phyloP scores from a whole-genome alignment of 2,797 vertebrate genomes.

The Corythornis leucogaster region DNA sequence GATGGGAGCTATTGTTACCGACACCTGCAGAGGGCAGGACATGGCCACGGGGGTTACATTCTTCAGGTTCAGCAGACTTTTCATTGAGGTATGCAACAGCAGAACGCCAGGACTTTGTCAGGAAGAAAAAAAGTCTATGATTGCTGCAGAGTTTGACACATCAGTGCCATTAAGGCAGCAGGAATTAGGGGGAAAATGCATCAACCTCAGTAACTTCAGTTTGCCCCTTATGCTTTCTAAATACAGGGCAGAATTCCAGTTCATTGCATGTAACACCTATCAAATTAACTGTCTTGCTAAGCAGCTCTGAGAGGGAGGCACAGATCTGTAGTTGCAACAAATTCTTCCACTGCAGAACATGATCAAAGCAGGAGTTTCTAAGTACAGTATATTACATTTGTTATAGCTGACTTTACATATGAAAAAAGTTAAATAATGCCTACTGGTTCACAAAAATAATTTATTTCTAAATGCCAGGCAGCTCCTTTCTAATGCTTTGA shows the following conservation, averaged over 20 bases:
- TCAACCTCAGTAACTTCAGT: background rate
- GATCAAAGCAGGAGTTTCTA: background rate
- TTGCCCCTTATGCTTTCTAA: background rate
- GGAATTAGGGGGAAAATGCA: background rate
- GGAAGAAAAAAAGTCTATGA: background rate
- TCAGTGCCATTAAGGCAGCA: background rate
- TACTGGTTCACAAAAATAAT: background rate
- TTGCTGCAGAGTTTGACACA: background rate
- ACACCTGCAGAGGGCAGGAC: conserved; percentile 40
- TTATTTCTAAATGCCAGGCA: background rate
- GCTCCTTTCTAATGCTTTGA: background rate
- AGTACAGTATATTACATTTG: background rate
- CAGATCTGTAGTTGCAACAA: background rate
- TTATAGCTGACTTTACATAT: background rate
- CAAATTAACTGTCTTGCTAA: background rate
- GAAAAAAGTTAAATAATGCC: background rate
- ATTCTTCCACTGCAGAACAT: background rate
- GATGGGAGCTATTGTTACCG: background rate
- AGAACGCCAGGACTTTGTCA: background rate
- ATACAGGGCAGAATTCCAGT: background rate
- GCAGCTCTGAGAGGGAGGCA: background rate
- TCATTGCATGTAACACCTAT: background rate
- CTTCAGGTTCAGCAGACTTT: background rate
- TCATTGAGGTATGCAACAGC: background rate
- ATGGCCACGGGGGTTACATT: background rate